Evolutionary conservation across 1,140 invertebrate genomes (phyloP).

Genomic region (Drosophila willistoni): DNA sequence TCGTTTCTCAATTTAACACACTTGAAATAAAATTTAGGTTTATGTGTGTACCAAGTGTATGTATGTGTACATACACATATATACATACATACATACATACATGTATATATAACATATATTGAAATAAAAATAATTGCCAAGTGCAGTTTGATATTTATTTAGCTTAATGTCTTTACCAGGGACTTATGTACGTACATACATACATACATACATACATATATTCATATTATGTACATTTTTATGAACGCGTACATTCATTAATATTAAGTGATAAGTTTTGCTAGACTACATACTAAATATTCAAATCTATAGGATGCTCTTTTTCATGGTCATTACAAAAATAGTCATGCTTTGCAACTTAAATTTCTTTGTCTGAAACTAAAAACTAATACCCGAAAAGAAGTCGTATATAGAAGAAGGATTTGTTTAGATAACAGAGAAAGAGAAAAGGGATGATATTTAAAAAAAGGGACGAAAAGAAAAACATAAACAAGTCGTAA

Average conservation of each 20-base stretch:
- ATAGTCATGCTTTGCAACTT: not conserved
- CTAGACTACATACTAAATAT: not conserved
- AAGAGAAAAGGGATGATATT: not conserved
- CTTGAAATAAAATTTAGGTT: not conserved
- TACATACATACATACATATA: not conserved
- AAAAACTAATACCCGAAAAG: not conserved
- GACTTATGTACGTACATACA: no score
- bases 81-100: no score
- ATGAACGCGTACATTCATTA: not conserved
- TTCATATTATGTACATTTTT: no score
- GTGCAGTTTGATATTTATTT: constrained; percentile 4
- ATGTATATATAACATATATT: no score
- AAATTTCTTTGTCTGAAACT: not conserved
- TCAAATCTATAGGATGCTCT: not conserved
- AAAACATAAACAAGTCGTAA: constrained; percentile 1
- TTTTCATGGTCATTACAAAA: not conserved
- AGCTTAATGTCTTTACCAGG: constrained; percentile 6
- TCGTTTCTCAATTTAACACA: not conserved
- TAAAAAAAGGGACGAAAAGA: not conserved
- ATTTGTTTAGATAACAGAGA: no score
- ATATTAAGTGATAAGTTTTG: not conserved
- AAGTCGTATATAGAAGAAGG: not conserved
- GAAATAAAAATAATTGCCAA: constrained; percentile 1
- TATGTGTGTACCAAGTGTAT: not conserved
- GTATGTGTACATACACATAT: not conserved